phyloP scores from a whole-genome alignment of 2,797 vertebrate species.

The Discoglossus pictus region DNA sequence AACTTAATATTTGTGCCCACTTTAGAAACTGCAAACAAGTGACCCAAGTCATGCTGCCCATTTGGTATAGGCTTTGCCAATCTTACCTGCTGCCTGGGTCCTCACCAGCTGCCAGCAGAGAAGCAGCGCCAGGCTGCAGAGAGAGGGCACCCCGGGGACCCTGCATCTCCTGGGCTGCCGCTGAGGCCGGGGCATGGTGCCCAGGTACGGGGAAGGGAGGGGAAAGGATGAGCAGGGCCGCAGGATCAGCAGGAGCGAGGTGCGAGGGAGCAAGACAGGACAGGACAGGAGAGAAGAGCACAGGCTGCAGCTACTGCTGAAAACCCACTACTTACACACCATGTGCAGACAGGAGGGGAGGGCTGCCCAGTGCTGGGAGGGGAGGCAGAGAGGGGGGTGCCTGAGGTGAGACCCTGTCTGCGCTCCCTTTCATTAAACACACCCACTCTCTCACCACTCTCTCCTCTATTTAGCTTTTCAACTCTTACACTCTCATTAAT shows the following conservation, averaged over 20 bases:
- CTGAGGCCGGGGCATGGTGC: constrained; percentile 43
- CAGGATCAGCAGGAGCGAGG: constrained; percentile 42
- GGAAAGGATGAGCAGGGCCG: constrained; percentile 45
- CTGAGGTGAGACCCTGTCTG: constrained; percentile 45
- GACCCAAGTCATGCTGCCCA: background rate
- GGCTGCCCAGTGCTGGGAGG: constrained; percentile 32
- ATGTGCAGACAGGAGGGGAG: constrained; percentile 37
- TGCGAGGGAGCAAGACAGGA: constrained; percentile 42
- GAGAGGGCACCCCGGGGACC: constrained; percentile 46
- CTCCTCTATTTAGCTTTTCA: constrained; percentile 5
- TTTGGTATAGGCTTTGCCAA: constrained; percentile 25
- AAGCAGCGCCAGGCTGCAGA: constrained; percentile 47
- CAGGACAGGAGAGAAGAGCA: constrained; percentile 43
- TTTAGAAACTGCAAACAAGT: too few species aligned
- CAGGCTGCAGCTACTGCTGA: constrained; percentile 46
- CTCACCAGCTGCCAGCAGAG: constrained; percentile 44
- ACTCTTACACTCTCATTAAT: constrained; percentile 12
- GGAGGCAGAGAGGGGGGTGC: constrained; percentile 39
- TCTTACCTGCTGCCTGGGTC: constrained; percentile 51
- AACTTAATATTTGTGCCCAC: too few species aligned
- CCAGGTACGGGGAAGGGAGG: constrained; percentile 46
- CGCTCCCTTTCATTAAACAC: constrained; percentile 38
- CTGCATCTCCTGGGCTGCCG: constrained; percentile 41
- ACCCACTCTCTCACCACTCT: constrained; percentile 37
- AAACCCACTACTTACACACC: constrained; percentile 40